These are phyloP conservation scores for Microcebus jonahi DNA, from an alignment of 2,113 vertebrate species.

Conservation along the genomic window DNA sequence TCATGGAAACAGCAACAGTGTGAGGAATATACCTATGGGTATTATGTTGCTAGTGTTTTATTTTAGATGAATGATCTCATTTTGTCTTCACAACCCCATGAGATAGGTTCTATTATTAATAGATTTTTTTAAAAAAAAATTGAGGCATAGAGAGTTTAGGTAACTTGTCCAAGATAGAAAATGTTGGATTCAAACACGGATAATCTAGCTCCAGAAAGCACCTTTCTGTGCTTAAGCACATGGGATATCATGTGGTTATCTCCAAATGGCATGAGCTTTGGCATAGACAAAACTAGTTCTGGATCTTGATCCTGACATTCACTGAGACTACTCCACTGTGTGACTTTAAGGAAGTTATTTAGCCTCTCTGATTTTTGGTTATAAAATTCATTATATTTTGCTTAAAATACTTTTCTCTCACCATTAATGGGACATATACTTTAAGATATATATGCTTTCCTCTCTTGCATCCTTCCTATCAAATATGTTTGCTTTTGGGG, in stretches of 20 bases:
- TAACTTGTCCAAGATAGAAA: conserved; percentile 3
- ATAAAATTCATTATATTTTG: neutral
- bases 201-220: neutral
- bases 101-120: neutral
- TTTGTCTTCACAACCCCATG: neutral
- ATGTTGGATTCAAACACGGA: neutral
- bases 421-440: neutral
- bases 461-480: neutral
- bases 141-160: neutral
- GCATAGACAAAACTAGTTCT: neutral
- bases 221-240: neutral
- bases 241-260: neutral
- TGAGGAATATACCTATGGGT: neutral
- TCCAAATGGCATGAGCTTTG: neutral
- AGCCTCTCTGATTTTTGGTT: neutral
- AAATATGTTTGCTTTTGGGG: neutral
- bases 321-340: neutral
- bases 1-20: neutral
- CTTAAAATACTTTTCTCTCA: neutral
- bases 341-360: neutral
- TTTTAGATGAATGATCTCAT: neutral
- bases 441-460: neutral
- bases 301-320: neutral
- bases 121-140: neutral
- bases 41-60: neutral